These are phyloP conservation scores for Drosophila melanosoma DNA, from an alignment of 2,888 invertebrate genomes.

Conservation along the genomic window DNA sequence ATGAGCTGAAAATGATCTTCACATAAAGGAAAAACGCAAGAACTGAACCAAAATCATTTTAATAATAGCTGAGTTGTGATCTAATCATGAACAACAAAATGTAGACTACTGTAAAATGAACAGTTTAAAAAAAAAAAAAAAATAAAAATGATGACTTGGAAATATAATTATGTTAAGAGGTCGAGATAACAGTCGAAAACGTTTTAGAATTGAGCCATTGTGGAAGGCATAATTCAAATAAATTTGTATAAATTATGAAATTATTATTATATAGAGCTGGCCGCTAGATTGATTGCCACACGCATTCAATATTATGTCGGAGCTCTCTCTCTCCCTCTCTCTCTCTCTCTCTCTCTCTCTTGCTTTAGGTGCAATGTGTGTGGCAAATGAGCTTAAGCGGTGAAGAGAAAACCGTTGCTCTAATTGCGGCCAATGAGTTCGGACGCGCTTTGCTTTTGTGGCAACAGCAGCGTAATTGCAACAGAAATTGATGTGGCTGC, in stretches of 20 bases:
- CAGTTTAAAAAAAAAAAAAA: conserved; percentile 26
- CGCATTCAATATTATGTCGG: conserved; percentile 12
- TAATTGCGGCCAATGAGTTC: conserved; percentile 73
- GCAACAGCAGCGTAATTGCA: conserved; percentile 72
- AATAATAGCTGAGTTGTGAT: conserved; percentile 10
- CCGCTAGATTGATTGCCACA: conserved; percentile 55
- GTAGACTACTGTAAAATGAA: conserved; percentile 26
- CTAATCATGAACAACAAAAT: conserved; percentile 11
- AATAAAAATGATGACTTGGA: conserved; percentile 20
- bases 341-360: conserved; percentile 15
- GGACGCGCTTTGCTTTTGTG: conserved; percentile 58
- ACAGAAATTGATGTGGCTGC: conserved; percentile 63
- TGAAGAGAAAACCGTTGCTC: conserved; percentile 73
- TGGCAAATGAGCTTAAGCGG: conserved; percentile 73
- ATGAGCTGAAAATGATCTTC: not conserved
- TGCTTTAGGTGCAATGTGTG: conserved; percentile 61
- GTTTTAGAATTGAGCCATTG: conserved; percentile 37
- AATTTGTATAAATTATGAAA: conserved; percentile 52
- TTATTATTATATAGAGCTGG: conserved; percentile 11
- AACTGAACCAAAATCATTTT: conserved; percentile 6
- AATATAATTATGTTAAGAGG: conserved; percentile 27
- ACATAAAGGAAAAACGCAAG: not conserved
- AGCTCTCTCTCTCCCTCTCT: conserved; percentile 2
- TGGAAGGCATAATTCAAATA: conserved; percentile 55
- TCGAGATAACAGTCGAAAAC: conserved; percentile 12